A percentile compares a stretch with the other conserved stretches of the same genome.
Conservation (phyloP, 2,888 invertebrate species). For the Chalcosyrphus nemorum region DNA sequence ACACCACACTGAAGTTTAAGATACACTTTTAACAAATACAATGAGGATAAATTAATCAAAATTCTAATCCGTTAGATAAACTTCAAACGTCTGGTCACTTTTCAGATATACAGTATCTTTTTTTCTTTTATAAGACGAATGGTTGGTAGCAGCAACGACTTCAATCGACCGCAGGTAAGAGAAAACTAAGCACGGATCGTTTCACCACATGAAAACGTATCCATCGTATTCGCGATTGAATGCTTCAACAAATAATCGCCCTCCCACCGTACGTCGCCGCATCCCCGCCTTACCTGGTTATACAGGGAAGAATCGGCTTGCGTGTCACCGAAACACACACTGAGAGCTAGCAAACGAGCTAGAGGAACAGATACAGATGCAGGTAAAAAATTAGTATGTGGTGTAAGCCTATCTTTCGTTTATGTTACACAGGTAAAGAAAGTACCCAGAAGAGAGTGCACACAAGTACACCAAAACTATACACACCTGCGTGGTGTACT, state of each 20-base stretch:
- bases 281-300: background rate
- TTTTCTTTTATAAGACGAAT: background rate
- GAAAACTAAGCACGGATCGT: slow-evolving; percentile 70
- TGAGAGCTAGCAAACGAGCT: slow-evolving; percentile 15
- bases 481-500: slow-evolving; percentile 21
- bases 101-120: background rate
- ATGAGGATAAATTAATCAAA: background rate
- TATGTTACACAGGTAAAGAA: slow-evolving; percentile 49
- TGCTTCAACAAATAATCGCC: slow-evolving; percentile 68
- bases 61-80: slow-evolving; percentile 41
- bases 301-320: slow-evolving; percentile 51
- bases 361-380: slow-evolving; percentile 35
- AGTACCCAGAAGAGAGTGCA: slow-evolving; percentile 49
- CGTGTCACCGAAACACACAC: slow-evolving; percentile 38
- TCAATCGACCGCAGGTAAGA: slow-evolving; percentile 64
- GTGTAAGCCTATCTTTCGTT: slow-evolving; percentile 23
- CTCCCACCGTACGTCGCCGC: slow-evolving; percentile 35
- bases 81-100: slow-evolving; percentile 9
- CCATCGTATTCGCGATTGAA: slow-evolving; percentile 69
- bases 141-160: slow-evolving; percentile 26
- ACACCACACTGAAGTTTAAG: slow-evolving; percentile 1
- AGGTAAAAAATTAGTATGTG: slow-evolving; percentile 47
- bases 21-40: slow-evolving; percentile 17
- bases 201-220: slow-evolving; percentile 61
- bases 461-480: background rate